Base-by-base conservation (phyloP, 92 coral and sea anemone genomes). In the Heliopora coerulea region DNA sequence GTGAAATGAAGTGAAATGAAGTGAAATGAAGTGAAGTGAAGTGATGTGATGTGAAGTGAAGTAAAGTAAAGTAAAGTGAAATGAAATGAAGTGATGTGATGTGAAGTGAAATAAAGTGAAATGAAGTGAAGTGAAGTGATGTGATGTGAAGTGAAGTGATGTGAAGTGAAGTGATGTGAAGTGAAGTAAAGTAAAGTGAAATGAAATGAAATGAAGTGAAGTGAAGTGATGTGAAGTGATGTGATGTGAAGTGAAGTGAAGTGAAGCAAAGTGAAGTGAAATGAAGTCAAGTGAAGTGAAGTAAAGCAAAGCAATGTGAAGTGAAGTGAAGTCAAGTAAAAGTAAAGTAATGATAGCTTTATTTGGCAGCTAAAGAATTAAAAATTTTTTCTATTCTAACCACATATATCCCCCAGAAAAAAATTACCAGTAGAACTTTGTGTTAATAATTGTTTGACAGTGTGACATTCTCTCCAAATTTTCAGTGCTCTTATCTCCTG, bases 101-200 rank as follows among this genome's bases (percentile, higher is more conserved):
- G 42, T 37, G 42, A 37, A 37, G 42, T 37, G 42, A 37, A 37
- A 11, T 37, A 11, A 37, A 37, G 42, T 37, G 42, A 37, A 37
- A 11, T 37, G 42, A 37, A 37, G 42, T 37, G 42, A 37, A 37
- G 42, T 37, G 42, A 37, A 37, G 42, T 11, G 42, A 37, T 4
- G 42, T 11, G 42, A 37, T 4, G 42, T 37, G 42, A 37, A 37
- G 58, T 50, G 58, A 50, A 50, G 58, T 50, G 58, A 50, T 5
- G 58, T 50, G 58, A 50, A 50, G 58, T 50, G 58, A 50, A 50
- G 58, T 50, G 58, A 50, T 6, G 58, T 50, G 58, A 50, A 50
- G 58, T 50, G 58, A 50, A 50, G 58, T 50, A n/a, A 50, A 50
- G 58, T 50, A n/a, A 50, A 50, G n/a, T 50, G 58, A 50, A 50